These are phyloP conservation scores for Rhimphoctona megacephalus DNA, from an alignment of 2,888 invertebrate species.

Conservation along the genomic window DNA sequence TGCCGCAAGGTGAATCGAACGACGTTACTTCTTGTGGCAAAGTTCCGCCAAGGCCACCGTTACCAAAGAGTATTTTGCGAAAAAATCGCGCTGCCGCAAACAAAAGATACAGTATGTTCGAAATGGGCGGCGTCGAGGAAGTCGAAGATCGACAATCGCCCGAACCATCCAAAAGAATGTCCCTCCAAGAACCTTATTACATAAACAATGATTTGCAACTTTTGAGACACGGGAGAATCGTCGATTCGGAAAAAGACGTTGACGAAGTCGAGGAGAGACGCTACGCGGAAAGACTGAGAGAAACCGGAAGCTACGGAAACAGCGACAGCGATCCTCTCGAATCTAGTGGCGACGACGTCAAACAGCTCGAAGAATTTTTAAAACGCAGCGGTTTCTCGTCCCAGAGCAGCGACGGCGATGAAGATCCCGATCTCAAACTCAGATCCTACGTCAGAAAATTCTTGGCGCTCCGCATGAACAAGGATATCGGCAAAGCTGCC, in stretches of 20 bases:
- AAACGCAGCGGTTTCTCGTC: slow-evolving; percentile 89
- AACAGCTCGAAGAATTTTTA: slow-evolving; percentile 90
- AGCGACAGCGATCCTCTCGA: slow-evolving; percentile 76
- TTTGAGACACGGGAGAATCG: slow-evolving; percentile 75
- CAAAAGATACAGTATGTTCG: slow-evolving; percentile 92
- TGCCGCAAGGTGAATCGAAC: slow-evolving; percentile 85
- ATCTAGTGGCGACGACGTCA: slow-evolving; percentile 87
- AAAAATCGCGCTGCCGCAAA: slow-evolving; percentile 85
- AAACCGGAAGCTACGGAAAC: slow-evolving; percentile 74
- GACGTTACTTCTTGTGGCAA: slow-evolving; percentile 83
- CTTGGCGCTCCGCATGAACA: slow-evolving; percentile 89
- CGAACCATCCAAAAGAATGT: slow-evolving; percentile 89
- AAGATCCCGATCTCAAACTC: slow-evolving; percentile 90
- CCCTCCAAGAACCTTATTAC: slow-evolving; percentile 91
- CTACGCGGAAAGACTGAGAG: slow-evolving; percentile 79
- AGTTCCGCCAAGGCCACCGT: slow-evolving; percentile 90
- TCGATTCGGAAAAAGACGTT: slow-evolving; percentile 84
- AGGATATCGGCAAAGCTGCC: slow-evolving; percentile 88
- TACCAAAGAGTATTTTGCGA: slow-evolving; percentile 90
- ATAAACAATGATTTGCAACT: slow-evolving; percentile 84
- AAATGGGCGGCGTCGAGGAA: slow-evolving; percentile 88
- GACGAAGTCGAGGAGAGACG: slow-evolving; percentile 82
- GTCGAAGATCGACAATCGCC: slow-evolving; percentile 85
- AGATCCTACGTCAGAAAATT: slow-evolving; percentile 90
- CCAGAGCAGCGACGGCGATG: slow-evolving; percentile 88